These are phyloP conservation scores for Peromyscus aztecus DNA, from an alignment of 2,797 vertebrate genomes.

Conservation along the genomic window DNA sequence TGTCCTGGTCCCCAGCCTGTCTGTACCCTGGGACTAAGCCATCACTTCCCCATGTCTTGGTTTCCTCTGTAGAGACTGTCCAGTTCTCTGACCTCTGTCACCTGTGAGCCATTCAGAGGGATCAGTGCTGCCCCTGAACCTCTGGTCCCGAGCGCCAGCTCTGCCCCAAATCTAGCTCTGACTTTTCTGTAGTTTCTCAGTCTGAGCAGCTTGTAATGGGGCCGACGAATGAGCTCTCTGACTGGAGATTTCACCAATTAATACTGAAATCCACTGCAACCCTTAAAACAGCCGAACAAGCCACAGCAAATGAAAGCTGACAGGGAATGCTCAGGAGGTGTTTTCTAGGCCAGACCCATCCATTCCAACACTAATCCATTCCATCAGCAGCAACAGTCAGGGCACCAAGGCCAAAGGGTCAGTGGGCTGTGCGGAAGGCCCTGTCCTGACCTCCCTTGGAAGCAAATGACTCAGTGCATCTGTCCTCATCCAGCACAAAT, in stretches of 20 bases:
- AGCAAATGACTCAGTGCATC: neutral
- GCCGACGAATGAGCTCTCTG: slow-evolving; percentile 41
- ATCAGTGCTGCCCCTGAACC: neutral
- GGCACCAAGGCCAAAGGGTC: neutral
- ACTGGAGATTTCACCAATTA: slow-evolving; percentile 39
- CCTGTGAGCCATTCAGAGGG: neutral
- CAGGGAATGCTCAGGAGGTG: neutral
- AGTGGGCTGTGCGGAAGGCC: neutral
- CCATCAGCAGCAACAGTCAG: neutral
- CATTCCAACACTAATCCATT: slow-evolving; percentile 10
- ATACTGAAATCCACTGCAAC: neutral
- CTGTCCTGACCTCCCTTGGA: neutral
- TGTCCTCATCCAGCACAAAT: neutral
- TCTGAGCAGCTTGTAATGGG: neutral
- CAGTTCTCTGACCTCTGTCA: neutral
- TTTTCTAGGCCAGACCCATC: slow-evolving; percentile 54
- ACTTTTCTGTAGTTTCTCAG: slow-evolving; percentile 25
- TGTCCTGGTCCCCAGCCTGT: neutral
- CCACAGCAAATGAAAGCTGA: slow-evolving; percentile 62
- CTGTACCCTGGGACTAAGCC: too few species aligned
- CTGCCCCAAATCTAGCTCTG: neutral
- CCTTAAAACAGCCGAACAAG: slow-evolving; percentile 32
- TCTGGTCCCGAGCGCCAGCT: neutral
- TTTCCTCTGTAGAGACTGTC: neutral
- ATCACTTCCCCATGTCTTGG: neutral